Evolutionary conservation across 92 coral and sea anemone species (phyloP).

Genomic region (Actinernus sp.): DNA sequence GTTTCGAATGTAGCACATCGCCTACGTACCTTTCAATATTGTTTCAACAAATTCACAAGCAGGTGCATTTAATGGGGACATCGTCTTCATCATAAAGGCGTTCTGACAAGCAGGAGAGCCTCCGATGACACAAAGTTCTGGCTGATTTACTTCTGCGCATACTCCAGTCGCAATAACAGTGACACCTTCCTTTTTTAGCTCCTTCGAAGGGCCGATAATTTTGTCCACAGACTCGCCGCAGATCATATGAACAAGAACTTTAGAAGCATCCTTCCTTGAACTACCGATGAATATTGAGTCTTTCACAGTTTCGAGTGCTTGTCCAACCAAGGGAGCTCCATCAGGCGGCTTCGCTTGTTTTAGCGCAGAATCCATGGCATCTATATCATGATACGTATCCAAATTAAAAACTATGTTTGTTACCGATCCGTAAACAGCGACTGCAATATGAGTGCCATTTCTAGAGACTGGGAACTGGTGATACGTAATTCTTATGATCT

Average conservation of each 20-base stretch:
- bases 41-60: conserved; percentile 66
- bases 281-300: conserved; percentile 60
- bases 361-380: conserved; percentile 47
- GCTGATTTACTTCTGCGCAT: conserved; percentile 60
- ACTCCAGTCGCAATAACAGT: conserved; percentile 70
- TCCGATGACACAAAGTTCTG: conserved; percentile 74
- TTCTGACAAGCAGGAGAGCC: conserved; percentile 81
- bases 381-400: conserved; percentile 39
- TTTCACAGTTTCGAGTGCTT: conserved; percentile 66
- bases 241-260: conserved; percentile 62
- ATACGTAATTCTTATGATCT: conserved; percentile 63
- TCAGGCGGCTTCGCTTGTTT: conserved; percentile 57
- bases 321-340: conserved; percentile 64
- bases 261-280: conserved; percentile 38
- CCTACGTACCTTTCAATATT: conserved; percentile 78
- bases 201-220: conserved; percentile 52
- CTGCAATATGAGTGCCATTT: conserved; percentile 65
- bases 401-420: conserved; percentile 63
- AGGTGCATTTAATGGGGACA: conserved; percentile 67
- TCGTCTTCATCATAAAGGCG: conserved; percentile 65
- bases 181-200: conserved; percentile 49
- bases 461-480: conserved; percentile 79
- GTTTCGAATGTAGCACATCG: too few species aligned
- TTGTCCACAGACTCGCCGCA: conserved; percentile 82
- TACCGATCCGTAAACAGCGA: conserved; percentile 65